phyloP scores from a whole-genome alignment of 92 coral and sea anemone species.

The Metridium senile region DNA sequence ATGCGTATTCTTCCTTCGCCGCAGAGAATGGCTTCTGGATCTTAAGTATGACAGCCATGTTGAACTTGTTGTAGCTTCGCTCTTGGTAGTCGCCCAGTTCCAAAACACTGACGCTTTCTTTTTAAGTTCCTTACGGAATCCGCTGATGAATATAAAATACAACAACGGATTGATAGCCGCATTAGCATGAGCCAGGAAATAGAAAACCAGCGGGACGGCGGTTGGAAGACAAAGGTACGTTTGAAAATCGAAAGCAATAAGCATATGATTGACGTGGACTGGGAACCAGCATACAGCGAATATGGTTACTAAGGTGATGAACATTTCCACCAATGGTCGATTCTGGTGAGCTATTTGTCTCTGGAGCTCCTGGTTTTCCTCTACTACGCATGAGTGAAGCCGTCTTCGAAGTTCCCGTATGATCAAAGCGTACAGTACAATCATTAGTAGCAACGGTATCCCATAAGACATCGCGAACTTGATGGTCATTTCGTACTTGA shows the following conservation, averaged over 20 bases:
- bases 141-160: constrained; percentile 61
- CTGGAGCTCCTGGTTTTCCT: constrained; percentile 46
- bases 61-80: neutral
- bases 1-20: neutral
- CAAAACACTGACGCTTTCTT: neutral
- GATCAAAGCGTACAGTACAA: constrained; percentile 46
- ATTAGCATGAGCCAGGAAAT: constrained; percentile 55
- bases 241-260: constrained; percentile 38
- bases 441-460: constrained; percentile 57
- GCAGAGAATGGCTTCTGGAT: constrained; percentile 6
- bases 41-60: neutral
- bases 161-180: constrained; percentile 68
- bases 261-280: constrained; percentile 47
- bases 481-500: constrained; percentile 33
- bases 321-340: constrained; percentile 62
- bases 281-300: constrained; percentile 71
- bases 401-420: constrained; percentile 52
- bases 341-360: constrained; percentile 54
- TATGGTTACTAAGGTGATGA: constrained; percentile 56
- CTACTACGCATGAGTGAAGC: constrained; percentile 30
- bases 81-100: constrained; percentile 1
- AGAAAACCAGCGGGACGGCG: constrained; percentile 26
- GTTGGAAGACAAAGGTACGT: constrained; percentile 37
- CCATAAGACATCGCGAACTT: constrained; percentile 49
- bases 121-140: constrained; percentile 62